Evolutionary conservation across 1,140 invertebrate genomes (phyloP).

Genomic region (Drosophila arawakana): DNA sequence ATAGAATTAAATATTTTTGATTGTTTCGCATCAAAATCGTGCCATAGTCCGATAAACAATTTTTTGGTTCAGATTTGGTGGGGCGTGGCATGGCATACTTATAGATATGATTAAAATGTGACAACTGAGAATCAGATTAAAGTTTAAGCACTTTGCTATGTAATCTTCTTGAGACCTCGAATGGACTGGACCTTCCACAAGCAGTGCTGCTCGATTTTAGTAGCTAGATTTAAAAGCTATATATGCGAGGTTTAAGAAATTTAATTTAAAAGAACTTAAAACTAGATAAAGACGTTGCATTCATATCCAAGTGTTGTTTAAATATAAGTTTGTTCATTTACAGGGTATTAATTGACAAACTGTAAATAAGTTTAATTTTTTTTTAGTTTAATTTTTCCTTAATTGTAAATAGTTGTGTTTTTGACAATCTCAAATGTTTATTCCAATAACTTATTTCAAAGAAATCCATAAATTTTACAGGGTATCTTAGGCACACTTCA

Average conservation of each 20-base stretch:
- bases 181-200: neutral
- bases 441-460: too few relatives aligned
- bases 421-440: too few relatives aligned
- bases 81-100: constrained; percentile 7
- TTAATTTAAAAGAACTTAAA: too few relatives aligned
- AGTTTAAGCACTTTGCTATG: constrained; percentile 18
- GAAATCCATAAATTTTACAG: neutral
- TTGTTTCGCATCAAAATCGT: constrained; percentile 17
- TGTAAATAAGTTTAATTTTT: too few relatives aligned
- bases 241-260: too few relatives aligned
- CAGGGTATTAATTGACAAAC: too few relatives aligned
- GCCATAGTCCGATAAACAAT: constrained; percentile 28
- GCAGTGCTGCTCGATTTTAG: neutral
- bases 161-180: neutral
- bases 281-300: too few relatives aligned
- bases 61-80: neutral
- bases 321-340: too few relatives aligned
- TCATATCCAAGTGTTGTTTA: too few relatives aligned
- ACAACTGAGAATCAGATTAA: constrained; percentile 16
- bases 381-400: too few relatives aligned
- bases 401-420: too few relatives aligned
- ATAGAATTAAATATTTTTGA: constrained; percentile 32
- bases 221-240: too few relatives aligned
- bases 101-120: constrained; percentile 20
- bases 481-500: neutral